phyloP scores from a whole-genome alignment of 2,797 vertebrate genomes.

The Halcyon badia region DNA sequence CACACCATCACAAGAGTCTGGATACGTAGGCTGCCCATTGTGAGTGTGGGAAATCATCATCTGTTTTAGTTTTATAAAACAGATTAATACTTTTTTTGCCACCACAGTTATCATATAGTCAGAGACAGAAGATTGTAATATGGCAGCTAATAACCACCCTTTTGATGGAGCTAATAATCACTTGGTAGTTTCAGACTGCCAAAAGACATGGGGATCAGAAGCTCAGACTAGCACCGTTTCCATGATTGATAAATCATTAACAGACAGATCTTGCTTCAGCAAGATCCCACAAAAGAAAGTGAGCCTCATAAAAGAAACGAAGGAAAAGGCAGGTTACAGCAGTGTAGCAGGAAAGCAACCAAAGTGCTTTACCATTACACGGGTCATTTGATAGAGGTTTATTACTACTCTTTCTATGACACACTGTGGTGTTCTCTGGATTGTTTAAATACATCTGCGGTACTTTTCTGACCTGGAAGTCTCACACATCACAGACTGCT shows the following conservation, averaged over 20 bases:
- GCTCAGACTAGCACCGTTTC: constrained; percentile 48
- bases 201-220: background rate
- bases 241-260: background rate
- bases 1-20: background rate
- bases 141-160: background rate
- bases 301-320: background rate
- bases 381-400: background rate
- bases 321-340: constrained; percentile 21
- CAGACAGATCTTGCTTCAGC: constrained; percentile 2
- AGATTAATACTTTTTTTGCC: background rate
- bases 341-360: background rate
- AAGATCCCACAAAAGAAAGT: background rate
- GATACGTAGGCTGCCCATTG: background rate
- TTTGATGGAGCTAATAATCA: background rate
- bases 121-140: background rate
- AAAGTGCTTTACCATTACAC: background rate
- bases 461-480: constrained; percentile 23
- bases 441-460: constrained; percentile 6
- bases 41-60: background rate
- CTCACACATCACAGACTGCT: background rate
- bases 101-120: background rate
- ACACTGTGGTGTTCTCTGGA: constrained; percentile 13
- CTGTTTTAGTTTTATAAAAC: background rate
- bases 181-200: background rate
- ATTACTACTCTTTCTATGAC: background rate